Evolutionary conservation across 2,113 vertebrate genomes (phyloP), one percentile per base, ranked within the genome.

Genomic region (Triplophysa rosa): DNA sequence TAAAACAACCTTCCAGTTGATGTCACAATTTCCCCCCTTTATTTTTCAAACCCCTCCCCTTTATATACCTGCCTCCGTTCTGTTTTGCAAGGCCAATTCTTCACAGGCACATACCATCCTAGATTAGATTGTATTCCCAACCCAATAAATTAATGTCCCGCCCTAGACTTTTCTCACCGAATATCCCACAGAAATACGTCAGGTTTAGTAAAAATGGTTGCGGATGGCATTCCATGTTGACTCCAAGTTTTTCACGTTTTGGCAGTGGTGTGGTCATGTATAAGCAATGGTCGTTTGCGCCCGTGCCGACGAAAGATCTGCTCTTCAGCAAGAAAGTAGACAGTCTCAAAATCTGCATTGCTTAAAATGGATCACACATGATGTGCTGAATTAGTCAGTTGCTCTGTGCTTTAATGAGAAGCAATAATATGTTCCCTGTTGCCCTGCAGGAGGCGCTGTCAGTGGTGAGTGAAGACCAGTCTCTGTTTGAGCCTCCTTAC

Each of bases 401-500:
- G 40, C 21, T 47, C 8, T 33, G 62, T 1, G n/a, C 33, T n/a
- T 17, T 29, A 58, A 29, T 80, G 29, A 42, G n/a, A 26, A 67
- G 19, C 56, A 45, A 42, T 29, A 33, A 54, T 29, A 54, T 9
- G 81, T 2, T 26, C 17, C 54, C 59, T 75, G 78, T 70, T 16
- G 26, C 72, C 83, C 89, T 79, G 49, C 87, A 99, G 98, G 98
- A 99, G 96, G 98, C 98, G 90, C 93, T 99, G 91, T 99, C 98
- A 87, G 97, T 99, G 95, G 98, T 99, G 94, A 99, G 98, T 87
- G 98, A 99, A 95, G 98, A 99, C 89, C 98, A 98, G 92, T 98
- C 98, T 90, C 93, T 99, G 86, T 99, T 99, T 11, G 98, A 99
- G 90, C 95, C 97, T 80, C 88, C 97, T 0, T 99, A 98, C 95